Base-by-base conservation (phyloP, 2,113 vertebrate genomes). In the Oreochromis spilurus region DNA sequence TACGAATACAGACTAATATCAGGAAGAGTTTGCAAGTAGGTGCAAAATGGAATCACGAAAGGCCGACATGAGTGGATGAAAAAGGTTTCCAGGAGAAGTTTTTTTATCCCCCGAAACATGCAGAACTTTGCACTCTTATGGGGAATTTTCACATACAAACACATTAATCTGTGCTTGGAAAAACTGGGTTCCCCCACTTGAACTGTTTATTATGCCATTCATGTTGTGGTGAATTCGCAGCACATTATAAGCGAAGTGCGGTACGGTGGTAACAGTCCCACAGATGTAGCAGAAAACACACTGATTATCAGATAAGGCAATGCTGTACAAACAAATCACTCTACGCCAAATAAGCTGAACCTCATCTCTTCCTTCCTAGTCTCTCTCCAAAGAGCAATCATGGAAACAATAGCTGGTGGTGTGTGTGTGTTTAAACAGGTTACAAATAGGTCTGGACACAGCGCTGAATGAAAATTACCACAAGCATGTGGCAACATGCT, bases 401-500 rank as follows among this genome's bases (percentile, higher is more conserved):
- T 82, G 2, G 24, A 75, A 88, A 94, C 87, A 90, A 81, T 67
- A 86, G 57, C 78, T 81, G 24, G 48, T 53, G 14, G 17, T 53
- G 58, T 79, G 43, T 52, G 36, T 79, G 84, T 19, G 40, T 79
- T 85, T 77, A 16, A 89, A 84, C 81, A 43, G 52, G 89, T 91
- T 85, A 79, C 67, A 91, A 94, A 92, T 91, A 34, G 90, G 79
- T 87, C 54, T 62, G 50, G 84, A 72, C 3, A 26, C 79, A 84
- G 52, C n/a, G n/a, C 85, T 70, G 21, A 83, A 88, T 83, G 50
- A 84, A 88, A 91, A 88, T 67, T 57, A 70, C 79, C 86, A 83
- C 65, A 67, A 87, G 88, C 90, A 87, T 90, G 92, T 87, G 72
- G 87, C 43, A 79, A 82, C 90, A 87, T 79, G 92, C 80, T 88